Base-by-base conservation (phyloP, 37 sponge, comb jelly and placozoan species). In the Ianthella basta region DNA sequence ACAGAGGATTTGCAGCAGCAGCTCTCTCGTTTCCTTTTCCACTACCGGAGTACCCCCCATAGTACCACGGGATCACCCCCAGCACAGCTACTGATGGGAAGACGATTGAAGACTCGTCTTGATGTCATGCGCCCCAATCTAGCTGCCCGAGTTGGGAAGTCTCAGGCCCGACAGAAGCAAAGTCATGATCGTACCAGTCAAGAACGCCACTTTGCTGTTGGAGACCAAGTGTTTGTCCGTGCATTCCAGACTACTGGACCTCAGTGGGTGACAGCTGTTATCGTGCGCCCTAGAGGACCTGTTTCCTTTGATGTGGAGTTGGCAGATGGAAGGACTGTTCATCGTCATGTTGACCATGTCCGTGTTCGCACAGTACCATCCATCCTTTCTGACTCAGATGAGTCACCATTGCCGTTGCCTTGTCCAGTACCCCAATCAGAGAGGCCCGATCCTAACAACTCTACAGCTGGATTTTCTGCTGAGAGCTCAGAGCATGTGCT, bases 21-120 rank as follows among this genome's bases (percentile, higher is more conserved):
- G 60, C 27, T 86, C 10, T 36, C 87, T 8, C 54, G 69, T 10
- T 86, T 86, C 78, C 64, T 86, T 14, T 59, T 86, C 61, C 64
- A 60, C 27, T 79, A 86, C 81, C 60, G 81, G 69, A 80, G 29
- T 55, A 86, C 87, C 10, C 72, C 87, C 16, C 80, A 79, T 57
- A 61, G 66, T 6, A 86, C 87, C 1, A 86, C 81, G 4, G 84
- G 72, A 20, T 23, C 54, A 20, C 24, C 70, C 16, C 81, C 87
- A 15, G 66, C 87, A 2, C 75, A 86, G 30, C 38, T 80, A 25
- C 33, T 87, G 59, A 72, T 87, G 83, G 82, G 88, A 1, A 81
- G 88, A 81, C 32, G 39, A 65, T 23, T 86, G n/a, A 24, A 54
- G 25, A 79, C 87, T 59, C 72, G 35, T n/a, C 64, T 86, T 23